Conservation (phyloP, 2,113 vertebrate genomes). For the Dendropsophus ebraccatus region DNA sequence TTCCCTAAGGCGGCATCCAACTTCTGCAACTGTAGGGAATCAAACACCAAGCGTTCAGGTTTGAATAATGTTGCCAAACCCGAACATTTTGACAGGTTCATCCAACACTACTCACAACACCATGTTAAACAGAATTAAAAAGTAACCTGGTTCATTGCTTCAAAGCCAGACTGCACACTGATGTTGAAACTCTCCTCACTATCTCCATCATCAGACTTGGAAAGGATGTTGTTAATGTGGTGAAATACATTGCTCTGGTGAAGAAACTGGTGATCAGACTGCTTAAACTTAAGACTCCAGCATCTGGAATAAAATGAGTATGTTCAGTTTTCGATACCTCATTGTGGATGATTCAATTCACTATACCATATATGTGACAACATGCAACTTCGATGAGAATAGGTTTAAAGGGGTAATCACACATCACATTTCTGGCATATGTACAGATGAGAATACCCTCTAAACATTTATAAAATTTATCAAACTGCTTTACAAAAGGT, state of each 20-base stretch:
- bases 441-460: no score
- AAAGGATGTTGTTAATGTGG: slow-evolving; percentile 99
- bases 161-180: slow-evolving; percentile 95
- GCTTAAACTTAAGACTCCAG: slow-evolving; percentile 99
- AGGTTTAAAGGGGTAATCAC: neutral
- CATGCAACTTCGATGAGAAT: neutral
- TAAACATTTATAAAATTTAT: no score
- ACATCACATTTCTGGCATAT: neutral
- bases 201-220: slow-evolving; percentile 97
- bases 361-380: neutral
- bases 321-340: neutral
- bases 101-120: no score
- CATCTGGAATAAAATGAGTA: slow-evolving; percentile 77
- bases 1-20: no score
- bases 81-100: no score
- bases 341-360: neutral
- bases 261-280: slow-evolving; percentile 97
- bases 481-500: no score
- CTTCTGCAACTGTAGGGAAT: no score
- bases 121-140: neutral
- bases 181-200: slow-evolving; percentile 98
- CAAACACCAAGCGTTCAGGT: no score
- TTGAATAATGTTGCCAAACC: no score
- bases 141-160: slow-evolving; percentile 91
- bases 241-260: slow-evolving; percentile 99